Evolutionary conservation across 2,113 vertebrate species (phyloP), one percentile per base, ranked within the genome.

Genomic region (Hipposideros armiger): DNA sequence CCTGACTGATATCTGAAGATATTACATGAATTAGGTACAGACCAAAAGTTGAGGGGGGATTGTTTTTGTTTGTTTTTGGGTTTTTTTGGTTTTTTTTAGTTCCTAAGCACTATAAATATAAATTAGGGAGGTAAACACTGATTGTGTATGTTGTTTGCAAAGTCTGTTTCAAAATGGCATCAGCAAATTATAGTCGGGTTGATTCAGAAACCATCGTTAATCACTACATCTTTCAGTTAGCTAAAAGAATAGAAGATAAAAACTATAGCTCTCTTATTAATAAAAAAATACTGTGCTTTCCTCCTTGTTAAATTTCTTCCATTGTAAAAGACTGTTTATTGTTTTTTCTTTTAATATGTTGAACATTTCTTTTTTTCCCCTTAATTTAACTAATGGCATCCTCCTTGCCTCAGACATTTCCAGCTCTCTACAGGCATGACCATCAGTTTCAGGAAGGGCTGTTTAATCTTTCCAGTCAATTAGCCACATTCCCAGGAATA

Each of bases 311-410:
- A n/a, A 4, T 88, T 95, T 69, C 60, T 45, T 69, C 30, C 17
- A 11, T 36, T 30, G 54, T 82, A 76, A 95, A 96, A 88, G 10
- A 66, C 56, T 66, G 2, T 80, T 96, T 76, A 56, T 42, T 84
- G 26, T 86, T 85, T 20, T 45, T 66, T 28, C 0, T 0, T 14
- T 73, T 76, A 40, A 8, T 19, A 3, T 89, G 20, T 58, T 83
- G 28, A 94, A 89, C 11, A 6, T 88, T 78, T 69, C 11, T 95
- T 11, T 96, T 56, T 8, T 32, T 40, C 91, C 32, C 2, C 22
- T 40, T 97, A 86, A 90, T 96, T 95, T 94, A 85, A 45, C 26
- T 77, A 93, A 87, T 58, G 77, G 86, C 2, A n/a, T 66, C 26
- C 2, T 72, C 36, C 40, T 91, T 95, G 28, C 60, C 85, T 84